Conservation (phyloP, 1,140 invertebrate genomes). For the Paraescarpia echinospica region DNA sequence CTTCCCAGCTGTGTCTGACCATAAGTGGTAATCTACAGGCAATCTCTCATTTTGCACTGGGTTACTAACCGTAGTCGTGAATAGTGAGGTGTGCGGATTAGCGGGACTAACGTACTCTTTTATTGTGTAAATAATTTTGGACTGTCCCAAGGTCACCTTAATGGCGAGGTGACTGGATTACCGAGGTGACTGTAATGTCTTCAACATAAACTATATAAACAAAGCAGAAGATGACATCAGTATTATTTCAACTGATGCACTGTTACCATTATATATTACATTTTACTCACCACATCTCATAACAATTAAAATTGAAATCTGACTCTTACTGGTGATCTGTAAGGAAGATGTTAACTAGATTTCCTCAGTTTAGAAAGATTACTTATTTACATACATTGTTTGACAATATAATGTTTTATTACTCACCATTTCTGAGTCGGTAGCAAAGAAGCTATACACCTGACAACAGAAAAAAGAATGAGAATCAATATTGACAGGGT, state of each 20-base stretch:
- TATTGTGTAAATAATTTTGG: too few relatives aligned
- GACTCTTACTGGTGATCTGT: not conserved
- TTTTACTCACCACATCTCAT: not conserved
- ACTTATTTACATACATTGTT: not conserved
- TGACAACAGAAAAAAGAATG: constrained; percentile 37
- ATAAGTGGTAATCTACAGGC: too few relatives aligned
- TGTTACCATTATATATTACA: too few relatives aligned
- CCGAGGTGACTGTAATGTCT: too few relatives aligned
- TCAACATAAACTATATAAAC: not conserved
- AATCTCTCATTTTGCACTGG: too few relatives aligned
- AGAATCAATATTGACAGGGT: not conserved
- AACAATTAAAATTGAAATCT: not conserved
- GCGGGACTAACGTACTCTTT: too few relatives aligned
- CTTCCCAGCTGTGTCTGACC: too few relatives aligned
- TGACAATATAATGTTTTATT: constrained; percentile 10
- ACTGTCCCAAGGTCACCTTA: too few relatives aligned
- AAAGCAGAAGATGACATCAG: not conserved
- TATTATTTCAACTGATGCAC: not conserved
- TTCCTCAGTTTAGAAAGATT: not conserved
- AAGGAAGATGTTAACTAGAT: not conserved
- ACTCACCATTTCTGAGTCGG: constrained; percentile 63
- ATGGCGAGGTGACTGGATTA: too few relatives aligned
- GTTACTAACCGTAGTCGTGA: too few relatives aligned
- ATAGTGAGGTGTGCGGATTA: too few relatives aligned
- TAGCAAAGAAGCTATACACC: constrained; percentile 84